Evolutionary conservation across 2,113 vertebrate genomes (phyloP), one percentile per base, ranked within the genome.

Genomic region (Bubalus kerabau): DNA sequence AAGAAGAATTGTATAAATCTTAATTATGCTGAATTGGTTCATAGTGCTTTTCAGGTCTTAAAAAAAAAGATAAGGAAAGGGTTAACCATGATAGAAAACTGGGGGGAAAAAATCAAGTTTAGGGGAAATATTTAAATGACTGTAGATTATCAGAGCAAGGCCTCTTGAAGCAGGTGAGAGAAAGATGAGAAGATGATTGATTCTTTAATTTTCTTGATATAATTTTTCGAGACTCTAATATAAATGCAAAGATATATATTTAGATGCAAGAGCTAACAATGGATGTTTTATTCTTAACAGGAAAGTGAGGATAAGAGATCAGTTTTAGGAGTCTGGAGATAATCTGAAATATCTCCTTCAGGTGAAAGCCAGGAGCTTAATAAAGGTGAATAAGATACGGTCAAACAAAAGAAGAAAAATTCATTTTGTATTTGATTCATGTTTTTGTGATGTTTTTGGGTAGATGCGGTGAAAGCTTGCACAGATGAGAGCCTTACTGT

Each of bases 391-490:
- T 81, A 96, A 91, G 54, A 48, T 84, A 67, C 84, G 40, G 15
- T 52, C 5, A 96, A 56, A 16, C 24, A 94, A 95, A 96, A 28
- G 14, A 15, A 40, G 15, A 62, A 4, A 6, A 60, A 91, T 71
- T 82, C 3, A 60, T 78, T 64, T 81, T 80, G 23, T 92, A 17
- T 95, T 97, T 90, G 54, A 90, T 90, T 94, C 32, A n/a, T 87
- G 32, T 91, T 93, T 54, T 36, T 94, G 28, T 90, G 64, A 82
- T 97, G 14, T 97, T 98, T 96, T 93, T 82, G 87, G 57, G 67
- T 97, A 99, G 99, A 99, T 96, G 99, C 99, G 0, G 97, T 99
- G 57, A 96, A 90, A 95, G 99, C 98, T 82, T 99, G 99, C 98
- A 98, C 99, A 14, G 99, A 99, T 48, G 99, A 99, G 95, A 98